Base-by-base conservation (phyloP, 2,113 vertebrate species). In the Toxostoma redivivum region DNA sequence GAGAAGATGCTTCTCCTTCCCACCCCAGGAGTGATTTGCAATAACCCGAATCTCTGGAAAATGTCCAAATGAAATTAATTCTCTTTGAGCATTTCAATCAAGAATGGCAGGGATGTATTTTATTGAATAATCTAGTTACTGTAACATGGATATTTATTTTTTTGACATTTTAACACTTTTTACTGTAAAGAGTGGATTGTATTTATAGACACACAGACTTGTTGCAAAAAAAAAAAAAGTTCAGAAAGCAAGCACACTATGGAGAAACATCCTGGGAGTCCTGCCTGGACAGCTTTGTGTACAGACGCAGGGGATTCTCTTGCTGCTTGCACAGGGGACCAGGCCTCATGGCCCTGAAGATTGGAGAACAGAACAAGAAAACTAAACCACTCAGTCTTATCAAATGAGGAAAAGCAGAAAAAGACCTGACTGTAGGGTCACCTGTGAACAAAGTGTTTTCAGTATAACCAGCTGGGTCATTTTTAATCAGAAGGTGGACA, bases 31-130 rank as follows among this genome's bases (percentile, higher is more conserved):
- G 97, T 94, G 94, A 98, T 98, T 98, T 98, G 98, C 98, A 99
- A 98, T 98, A 98, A 98, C 96, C 86, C 20, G 95, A 98, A 97
- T 97, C 97, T 98, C 97, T 97, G 96, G 98, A 97, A 96, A 97
- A 98, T 92, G 97, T 98, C 97, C 98, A 98, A 97, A 97, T 97
- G 97, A 97, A 97, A 97, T 96, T 96, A 97, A 97, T 97, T 97
- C 97, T 98, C 98, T 97, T 96, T 94, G 97, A 98, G 97, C 98
- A 98, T 98, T 98, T 98, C 98, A 98, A 98, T 98, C 98, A 98
- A 98, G 98, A 98, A 98, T 99, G 98, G 99, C 99, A 99, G 99
- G 99, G 99, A 99, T 99, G 98, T 98, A 98, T 98, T 99, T 98
- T 99, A 99, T 98, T 98, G 97, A 99, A 98, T 98, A 98, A 97